These are phyloP conservation scores for Gari tellinella DNA, from an alignment of 2,888 invertebrate genomes.

Conservation along the genomic window DNA sequence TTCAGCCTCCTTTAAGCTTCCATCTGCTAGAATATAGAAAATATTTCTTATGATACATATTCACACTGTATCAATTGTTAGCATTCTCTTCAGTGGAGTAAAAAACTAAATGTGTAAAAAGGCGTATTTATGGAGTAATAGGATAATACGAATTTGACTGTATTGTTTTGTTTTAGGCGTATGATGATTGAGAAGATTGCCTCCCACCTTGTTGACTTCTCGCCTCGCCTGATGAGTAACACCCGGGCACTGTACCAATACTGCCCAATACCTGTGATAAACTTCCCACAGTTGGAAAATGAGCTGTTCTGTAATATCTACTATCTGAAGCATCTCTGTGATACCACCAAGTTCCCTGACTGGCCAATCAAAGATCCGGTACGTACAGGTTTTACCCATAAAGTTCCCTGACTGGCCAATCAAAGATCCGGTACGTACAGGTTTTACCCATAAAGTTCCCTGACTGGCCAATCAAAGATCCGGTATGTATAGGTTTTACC, in stretches of 20 bases:
- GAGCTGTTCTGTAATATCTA: conserved; percentile 99
- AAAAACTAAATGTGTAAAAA: too few species aligned
- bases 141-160: too few species aligned
- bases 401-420: conserved; percentile 99
- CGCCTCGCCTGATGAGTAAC: conserved; percentile 96
- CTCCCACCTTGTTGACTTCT: conserved; percentile 98
- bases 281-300: conserved; percentile 96
- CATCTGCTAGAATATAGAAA: too few species aligned
- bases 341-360: conserved; percentile 93
- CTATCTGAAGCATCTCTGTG: conserved; percentile 98
- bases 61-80: too few species aligned
- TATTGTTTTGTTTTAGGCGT: conserved; percentile 86
- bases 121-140: too few species aligned
- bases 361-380: conserved; percentile 99
- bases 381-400: conserved; percentile 85
- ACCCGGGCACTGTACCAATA: conserved; percentile 97
- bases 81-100: too few species aligned
- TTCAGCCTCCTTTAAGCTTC: too few species aligned
- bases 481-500: neutral
- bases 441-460: too few species aligned
- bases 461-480: neutral
- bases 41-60: too few species aligned
- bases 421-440: conserved; percentile 92
- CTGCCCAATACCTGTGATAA: conserved; percentile 96
- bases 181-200: conserved; percentile 98